A percentile compares a stretch with the other conserved stretches of the same genome.
phyloP scores from a whole-genome alignment of 53 echinoderm and acorn worm species.

The Astropecten irregularis region DNA sequence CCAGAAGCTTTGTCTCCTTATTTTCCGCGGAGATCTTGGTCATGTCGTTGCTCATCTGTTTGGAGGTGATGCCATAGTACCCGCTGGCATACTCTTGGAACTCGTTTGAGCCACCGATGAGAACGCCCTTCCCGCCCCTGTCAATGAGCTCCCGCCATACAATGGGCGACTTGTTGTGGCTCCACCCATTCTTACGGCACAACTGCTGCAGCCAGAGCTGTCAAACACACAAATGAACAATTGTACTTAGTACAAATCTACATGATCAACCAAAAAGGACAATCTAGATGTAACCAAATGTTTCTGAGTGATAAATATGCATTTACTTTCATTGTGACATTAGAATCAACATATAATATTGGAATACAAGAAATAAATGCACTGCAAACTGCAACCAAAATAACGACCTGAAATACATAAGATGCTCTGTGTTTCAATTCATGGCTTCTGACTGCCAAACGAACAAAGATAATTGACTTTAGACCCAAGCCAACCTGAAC shows the following conservation, averaged over 20 bases:
- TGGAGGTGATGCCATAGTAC: slow-evolving; percentile 89
- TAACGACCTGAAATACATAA: too few species aligned
- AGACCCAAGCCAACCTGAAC: too few species aligned
- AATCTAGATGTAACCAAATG: neutral
- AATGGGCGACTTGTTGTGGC: slow-evolving; percentile 85
- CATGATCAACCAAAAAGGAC: neutral
- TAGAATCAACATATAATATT: too few species aligned
- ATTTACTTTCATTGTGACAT: too few species aligned
- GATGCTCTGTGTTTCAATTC: too few species aligned
- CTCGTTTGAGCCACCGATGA: slow-evolving; percentile 97
- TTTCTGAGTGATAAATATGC: too few species aligned
- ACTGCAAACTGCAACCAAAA: too few species aligned
- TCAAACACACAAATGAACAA: neutral
- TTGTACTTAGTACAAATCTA: too few species aligned
- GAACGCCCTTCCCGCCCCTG: slow-evolving; percentile 85
- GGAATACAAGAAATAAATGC: too few species aligned
- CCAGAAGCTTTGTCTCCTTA: slow-evolving; percentile 75
- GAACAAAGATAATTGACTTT: too few species aligned
- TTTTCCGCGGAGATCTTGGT: slow-evolving; percentile 82
- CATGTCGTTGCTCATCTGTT: slow-evolving; percentile 89
- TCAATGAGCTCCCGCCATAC: slow-evolving; percentile 96
- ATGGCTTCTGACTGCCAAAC: too few species aligned
- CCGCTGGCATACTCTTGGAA: slow-evolving; percentile 97
- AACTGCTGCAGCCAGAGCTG: slow-evolving; percentile 79
- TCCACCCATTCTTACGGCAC: slow-evolving; percentile 85